Evolutionary conservation across 1,140 invertebrate genomes (phyloP), one percentile per base, ranked within the genome.

Genomic region (Diachasma alloeum): DNA sequence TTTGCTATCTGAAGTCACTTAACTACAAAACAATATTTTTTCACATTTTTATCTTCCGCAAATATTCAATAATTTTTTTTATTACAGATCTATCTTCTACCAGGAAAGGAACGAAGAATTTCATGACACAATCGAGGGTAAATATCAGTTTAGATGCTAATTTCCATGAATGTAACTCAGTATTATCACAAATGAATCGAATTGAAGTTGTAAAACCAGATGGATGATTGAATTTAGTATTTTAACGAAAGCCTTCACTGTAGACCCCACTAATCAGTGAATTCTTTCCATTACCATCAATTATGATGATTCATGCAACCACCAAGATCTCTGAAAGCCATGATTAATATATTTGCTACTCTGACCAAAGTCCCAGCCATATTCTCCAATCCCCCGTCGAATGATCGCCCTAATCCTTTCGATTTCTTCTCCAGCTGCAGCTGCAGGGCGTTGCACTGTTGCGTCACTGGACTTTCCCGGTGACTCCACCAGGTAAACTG

Each of bases 281-380:
- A 31, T 31, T 6, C 2, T 31, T 6, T 31, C 6, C 31, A 31
- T 31, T 6, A 31, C 42, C 63, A 31, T 13, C 44, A 26, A 68
- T 22, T 17, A 37, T 73, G 66, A 75, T 72, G 24, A 79, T 76
- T 44, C 37, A 73, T 39, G 15, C 69, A 31, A 80, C 74, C 76
- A 80, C 76, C 75, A 75, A 79, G 42, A 79, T 77, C 69, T 17
- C 63, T 79, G 75, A 77, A 36, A 75, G 72, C 68, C 70, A 66
- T 77, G 75, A 79, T 75, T 79, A 75, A 42, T 44, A 59, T 77
- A 75, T 77, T 77, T 77, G 72, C 74, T 75, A 75, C 72, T 46
- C 73, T 75, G 63, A 75, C 13, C 75, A 9, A 31, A 31, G 13
- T 66, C 10, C 24, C n/a, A 66, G 24, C 13, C 13, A 31, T 15